Evolutionary conservation across 2,888 invertebrate genomes (phyloP), one percentile per base, ranked within the genome.

Genomic region (Hyposoter dolosus): DNA sequence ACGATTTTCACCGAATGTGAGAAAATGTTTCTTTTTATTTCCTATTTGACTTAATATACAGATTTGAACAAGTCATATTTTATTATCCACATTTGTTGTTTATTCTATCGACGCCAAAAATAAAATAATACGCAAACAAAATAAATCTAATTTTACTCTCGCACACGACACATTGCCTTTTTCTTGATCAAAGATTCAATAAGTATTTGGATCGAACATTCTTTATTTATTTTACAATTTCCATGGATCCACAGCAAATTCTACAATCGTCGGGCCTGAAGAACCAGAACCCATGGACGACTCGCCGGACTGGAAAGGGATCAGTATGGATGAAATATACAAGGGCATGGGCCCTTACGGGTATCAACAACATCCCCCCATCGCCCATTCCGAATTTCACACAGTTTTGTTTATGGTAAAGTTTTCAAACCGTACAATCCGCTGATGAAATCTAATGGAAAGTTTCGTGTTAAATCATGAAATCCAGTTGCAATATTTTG

Each of bases 341-440:
- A 93, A 92, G 88, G 94, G 94, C n/a, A 92, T 93, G 87, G 94
- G 93, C 12, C 93, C 94, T 56, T 95, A 94, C 92, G 93, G 93
- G 65, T 95, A 94, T 88, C 91, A 93, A 56, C 93, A 94, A 83
- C 88, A 92, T 69, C 95, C 95, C 0, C 94, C 96, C 0, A 95
- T 97, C n/a, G 92, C 93, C 4, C 96, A 96, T 0, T 95, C 96
- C 0, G 94, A 95, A 47, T 94, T 95, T 83, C 97, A 98, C 90
- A 94, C 95, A 12, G 96, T 98, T 15, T 93, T 97, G 79, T 97
- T 96, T 92, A 95, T 87, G 88, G 94, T 94, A 90, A 87, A 83
- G 1, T 60, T 28, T 35, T 35, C 35, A 35, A 35, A 35, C 6
- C 1, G 6, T 35, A 35, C 4, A 35, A 35, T 40, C 10, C 9